Base-by-base conservation (phyloP, 2,113 vertebrate species). In the Columbina picui region DNA sequence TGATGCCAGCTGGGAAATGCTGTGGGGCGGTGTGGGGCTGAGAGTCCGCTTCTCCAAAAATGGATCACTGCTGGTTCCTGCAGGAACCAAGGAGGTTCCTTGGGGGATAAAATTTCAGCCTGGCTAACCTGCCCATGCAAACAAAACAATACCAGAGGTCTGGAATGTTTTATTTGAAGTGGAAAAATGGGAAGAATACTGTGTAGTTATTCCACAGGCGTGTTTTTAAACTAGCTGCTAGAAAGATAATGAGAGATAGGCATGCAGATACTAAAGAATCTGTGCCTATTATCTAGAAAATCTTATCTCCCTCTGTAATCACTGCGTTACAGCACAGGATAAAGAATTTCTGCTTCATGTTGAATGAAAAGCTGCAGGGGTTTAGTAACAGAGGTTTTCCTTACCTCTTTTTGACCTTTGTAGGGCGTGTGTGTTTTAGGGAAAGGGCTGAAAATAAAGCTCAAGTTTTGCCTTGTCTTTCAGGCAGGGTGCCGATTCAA, bases 401-500 rank as follows among this genome's bases (percentile, higher is more conserved):
- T 93, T 64, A 7, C 8, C 29, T 79, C 30, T 22, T 39, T 61
- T 56, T 74, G 49, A 27, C 49, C 43, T 81, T 77, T 83, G 8
- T n/a, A 41, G 69, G 39, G 13, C 6, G 17, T 20, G 26, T 19
- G 27, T 19, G 9, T 3, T 34, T 22, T 1, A 10, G 47, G 15
- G 3, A 7, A 64, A 69, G 60, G 32, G 43, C 71, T 88, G 64
- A 56, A 84, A 83, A 70, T 74, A 80, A 83, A 87, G 17, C 52
- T 67, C 25, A 14, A 20, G 9, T 93, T 75, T 90, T 82, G 61
- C 55, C 29, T 56, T 53, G 12, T 63, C 61, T 94, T 75, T 8
- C 97, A 99, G 99, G 99, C 99, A 99, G 89, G 99, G 99, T 0
- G 87, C 93, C 1, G 98, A 99, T 95, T 99, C 99, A 73, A 98